Percentiles rank a stretch among this genome's conserved stretches.
These are phyloP conservation scores for Mionectes macconnelli DNA, from an alignment of 2,113 vertebrate genomes.

Conservation along the genomic window DNA sequence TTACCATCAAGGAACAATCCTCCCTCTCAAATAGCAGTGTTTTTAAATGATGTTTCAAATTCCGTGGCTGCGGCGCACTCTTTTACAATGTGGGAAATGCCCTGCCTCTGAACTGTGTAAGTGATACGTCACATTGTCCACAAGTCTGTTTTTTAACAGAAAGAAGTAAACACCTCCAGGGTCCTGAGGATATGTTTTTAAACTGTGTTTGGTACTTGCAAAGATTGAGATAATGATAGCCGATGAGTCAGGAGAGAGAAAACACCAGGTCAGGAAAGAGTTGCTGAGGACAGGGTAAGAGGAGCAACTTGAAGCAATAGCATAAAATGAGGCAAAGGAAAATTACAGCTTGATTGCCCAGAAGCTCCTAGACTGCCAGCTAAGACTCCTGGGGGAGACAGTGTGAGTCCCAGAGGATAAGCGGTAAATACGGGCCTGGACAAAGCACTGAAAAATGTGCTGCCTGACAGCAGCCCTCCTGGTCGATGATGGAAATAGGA, in stretches of 20 bases:
- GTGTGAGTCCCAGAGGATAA: background rate
- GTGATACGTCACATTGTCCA: background rate
- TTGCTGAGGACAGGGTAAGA: background rate
- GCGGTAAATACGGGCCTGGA: background rate
- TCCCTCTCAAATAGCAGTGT: background rate
- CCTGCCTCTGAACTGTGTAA: constrained; percentile 40
- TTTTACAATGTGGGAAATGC: constrained; percentile 54
- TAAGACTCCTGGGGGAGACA: background rate
- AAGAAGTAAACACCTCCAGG: constrained; percentile 10
- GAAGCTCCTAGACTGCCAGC: background rate
- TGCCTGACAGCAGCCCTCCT: background rate
- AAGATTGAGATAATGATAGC: background rate
- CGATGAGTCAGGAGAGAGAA: background rate
- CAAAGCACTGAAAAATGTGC: background rate
- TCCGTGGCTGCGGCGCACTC: background rate
- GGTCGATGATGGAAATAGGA: background rate
- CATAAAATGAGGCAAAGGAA: background rate
- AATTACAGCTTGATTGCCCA: background rate
- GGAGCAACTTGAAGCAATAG: background rate
- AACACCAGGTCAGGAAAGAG: background rate
- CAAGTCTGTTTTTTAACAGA: background rate
- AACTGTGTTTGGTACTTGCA: background rate
- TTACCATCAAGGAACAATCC: constrained; percentile 5
- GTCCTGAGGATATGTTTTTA: background rate
- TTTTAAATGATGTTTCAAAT: constrained; percentile 7